Percentiles rank a stretch among this genome's conserved stretches.
These are phyloP conservation scores for Drosophila ochracea DNA, from an alignment of 2,888 invertebrate species.

Conservation along the genomic window DNA sequence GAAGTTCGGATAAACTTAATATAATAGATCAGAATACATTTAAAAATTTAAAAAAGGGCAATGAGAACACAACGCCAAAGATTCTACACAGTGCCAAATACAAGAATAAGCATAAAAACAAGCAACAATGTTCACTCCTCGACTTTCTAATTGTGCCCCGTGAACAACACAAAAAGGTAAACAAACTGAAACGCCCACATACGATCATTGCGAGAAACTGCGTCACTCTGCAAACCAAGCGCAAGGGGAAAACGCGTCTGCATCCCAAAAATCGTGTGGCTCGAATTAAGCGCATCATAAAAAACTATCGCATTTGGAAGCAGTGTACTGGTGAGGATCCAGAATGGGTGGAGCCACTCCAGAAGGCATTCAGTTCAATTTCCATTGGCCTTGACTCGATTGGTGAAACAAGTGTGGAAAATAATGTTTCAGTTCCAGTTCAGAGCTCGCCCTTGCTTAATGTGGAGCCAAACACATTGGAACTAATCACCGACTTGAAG, in stretches of 20 bases:
- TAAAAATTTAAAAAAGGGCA: conserved; percentile 39
- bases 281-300: conserved; percentile 69
- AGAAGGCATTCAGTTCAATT: neutral
- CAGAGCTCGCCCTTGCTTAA: neutral
- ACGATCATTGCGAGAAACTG: conserved; percentile 27
- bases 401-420: neutral
- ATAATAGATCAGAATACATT: conserved; percentile 61
- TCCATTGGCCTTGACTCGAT: neutral
- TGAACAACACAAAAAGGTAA: conserved; percentile 38
- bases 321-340: conserved; percentile 3
- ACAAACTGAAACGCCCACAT: conserved; percentile 28
- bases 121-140: conserved; percentile 40
- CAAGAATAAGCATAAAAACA: conserved; percentile 55
- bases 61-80: conserved; percentile 1
- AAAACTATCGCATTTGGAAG: conserved; percentile 55
- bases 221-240: conserved; percentile 26
- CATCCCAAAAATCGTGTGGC: conserved; percentile 57
- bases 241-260: conserved; percentile 65
- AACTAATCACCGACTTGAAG: conserved; percentile 6
- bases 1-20: conserved; percentile 62
- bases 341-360: conserved; percentile 1
- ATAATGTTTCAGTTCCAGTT: neutral
- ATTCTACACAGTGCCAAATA: conserved; percentile 66
- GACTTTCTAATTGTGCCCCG: conserved; percentile 58
- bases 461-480: neutral